Evolutionary conservation across 2,888 invertebrate species (phyloP).

Genomic region (Dasypolia templi): DNA sequence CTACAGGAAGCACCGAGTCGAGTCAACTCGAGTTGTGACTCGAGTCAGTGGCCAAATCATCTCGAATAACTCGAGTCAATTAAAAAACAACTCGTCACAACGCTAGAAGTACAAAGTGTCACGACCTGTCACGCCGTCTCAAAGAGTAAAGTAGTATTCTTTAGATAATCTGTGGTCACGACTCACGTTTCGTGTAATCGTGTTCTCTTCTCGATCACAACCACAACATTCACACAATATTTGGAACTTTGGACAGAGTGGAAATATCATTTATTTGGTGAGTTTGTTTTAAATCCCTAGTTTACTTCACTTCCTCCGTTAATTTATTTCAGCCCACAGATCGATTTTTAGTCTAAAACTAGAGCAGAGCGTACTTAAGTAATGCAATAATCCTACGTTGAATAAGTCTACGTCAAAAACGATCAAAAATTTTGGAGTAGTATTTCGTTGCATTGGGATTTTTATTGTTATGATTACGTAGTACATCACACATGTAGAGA

Average conservation of each 20-base stretch:
- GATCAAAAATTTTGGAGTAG: neutral
- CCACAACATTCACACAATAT: neutral
- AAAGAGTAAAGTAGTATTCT: too few species aligned
- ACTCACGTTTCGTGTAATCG: neutral
- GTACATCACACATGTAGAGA: neutral
- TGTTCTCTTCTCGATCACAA: neutral
- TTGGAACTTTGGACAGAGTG: neutral
- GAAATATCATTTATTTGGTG: neutral
- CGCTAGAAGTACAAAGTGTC: too few species aligned
- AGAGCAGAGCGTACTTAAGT: neutral
- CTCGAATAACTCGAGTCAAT: too few species aligned
- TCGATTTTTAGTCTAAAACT: neutral
- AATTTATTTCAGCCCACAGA: neutral
- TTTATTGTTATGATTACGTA: neutral
- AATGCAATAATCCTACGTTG: neutral
- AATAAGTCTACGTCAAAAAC: neutral
- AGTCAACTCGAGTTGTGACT: too few species aligned
- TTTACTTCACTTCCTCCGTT: neutral
- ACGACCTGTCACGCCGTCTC: too few species aligned
- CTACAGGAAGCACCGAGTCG: too few species aligned
- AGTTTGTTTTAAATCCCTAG: neutral
- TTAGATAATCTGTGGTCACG: slow-evolving; percentile 1
- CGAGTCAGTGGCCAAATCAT: too few species aligned
- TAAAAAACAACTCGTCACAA: too few species aligned
- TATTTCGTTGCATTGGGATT: neutral